These are phyloP conservation scores for Netelia melanura DNA, from an alignment of 2,888 invertebrate species.

Conservation along the genomic window DNA sequence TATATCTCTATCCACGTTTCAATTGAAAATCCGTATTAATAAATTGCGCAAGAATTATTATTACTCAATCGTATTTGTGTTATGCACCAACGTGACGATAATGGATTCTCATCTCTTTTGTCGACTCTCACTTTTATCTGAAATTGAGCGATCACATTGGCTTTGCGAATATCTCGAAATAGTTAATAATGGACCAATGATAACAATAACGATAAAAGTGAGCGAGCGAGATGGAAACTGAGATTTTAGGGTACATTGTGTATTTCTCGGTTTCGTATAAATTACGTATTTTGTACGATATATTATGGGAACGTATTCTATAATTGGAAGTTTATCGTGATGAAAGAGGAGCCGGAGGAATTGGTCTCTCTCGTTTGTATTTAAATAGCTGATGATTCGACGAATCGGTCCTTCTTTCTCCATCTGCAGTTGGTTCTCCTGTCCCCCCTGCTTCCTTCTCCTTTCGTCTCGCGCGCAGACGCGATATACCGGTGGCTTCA, in stretches of 20 bases:
- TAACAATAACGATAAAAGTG: background rate
- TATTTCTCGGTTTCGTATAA: background rate
- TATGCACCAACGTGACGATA: background rate
- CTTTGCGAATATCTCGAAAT: background rate
- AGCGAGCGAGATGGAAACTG: background rate
- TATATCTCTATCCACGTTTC: background rate
- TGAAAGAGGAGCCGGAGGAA: slow-evolving; percentile 22
- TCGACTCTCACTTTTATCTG: too few relatives aligned
- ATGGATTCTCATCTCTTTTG: background rate
- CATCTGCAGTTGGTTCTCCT: background rate
- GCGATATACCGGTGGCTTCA: slow-evolving; percentile 72
- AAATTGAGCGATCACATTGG: too few relatives aligned
- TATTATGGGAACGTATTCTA: slow-evolving; percentile 9
- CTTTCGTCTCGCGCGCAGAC: background rate
- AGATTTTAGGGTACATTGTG: background rate
- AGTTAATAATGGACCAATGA: background rate
- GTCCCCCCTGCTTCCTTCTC: background rate
- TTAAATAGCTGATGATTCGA: slow-evolving; percentile 79
- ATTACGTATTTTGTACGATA: background rate
- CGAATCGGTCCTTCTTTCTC: slow-evolving; percentile 55
- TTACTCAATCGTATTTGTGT: background rate
- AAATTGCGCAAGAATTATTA: background rate
- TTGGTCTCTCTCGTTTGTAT: slow-evolving; percentile 67
- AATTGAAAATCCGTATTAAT: background rate
- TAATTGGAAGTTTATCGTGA: slow-evolving; percentile 47